Evolutionary conservation across 1,140 invertebrate species (phyloP).

Genomic region (Aphelenchoides fujianensis): DNA sequence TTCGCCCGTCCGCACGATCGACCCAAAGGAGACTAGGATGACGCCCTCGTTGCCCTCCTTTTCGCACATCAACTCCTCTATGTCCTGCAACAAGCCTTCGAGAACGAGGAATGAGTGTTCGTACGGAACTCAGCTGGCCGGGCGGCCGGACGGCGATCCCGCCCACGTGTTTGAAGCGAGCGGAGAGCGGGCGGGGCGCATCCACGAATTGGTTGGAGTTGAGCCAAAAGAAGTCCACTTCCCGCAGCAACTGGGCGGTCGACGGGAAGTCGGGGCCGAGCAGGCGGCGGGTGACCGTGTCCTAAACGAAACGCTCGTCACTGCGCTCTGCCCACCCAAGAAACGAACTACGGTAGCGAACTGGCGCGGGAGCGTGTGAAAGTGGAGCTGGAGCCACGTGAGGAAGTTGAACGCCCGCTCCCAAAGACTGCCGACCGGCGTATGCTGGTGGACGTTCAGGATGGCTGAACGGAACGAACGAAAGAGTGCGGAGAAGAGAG

Average conservation of each 20-base stretch:
- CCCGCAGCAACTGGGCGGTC: not conserved
- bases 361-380: not conserved
- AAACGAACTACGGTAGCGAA: too few relatives aligned
- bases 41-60: slow-evolving; percentile 7
- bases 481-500: not conserved
- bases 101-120: too few relatives aligned
- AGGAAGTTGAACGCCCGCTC: not conserved
- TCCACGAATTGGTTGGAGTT: slow-evolving; percentile 9
- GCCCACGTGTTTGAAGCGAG: slow-evolving; percentile 17
- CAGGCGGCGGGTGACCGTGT: not conserved
- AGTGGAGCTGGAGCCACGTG: not conserved
- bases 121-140: too few relatives aligned
- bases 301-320: not conserved
- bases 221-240: not conserved
- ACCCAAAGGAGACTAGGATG: slow-evolving; percentile 3
- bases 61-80: not conserved
- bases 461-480: not conserved
- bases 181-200: not conserved
- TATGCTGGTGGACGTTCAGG: not conserved
- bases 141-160: not conserved
- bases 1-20: not conserved
- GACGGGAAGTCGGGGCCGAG: not conserved
- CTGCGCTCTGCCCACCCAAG: not conserved
- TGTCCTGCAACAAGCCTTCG: not conserved
- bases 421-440: not conserved